These are phyloP conservation scores for Scrobipalpa atriplicella DNA, from an alignment of 2,888 invertebrate genomes.

Conservation along the genomic window DNA sequence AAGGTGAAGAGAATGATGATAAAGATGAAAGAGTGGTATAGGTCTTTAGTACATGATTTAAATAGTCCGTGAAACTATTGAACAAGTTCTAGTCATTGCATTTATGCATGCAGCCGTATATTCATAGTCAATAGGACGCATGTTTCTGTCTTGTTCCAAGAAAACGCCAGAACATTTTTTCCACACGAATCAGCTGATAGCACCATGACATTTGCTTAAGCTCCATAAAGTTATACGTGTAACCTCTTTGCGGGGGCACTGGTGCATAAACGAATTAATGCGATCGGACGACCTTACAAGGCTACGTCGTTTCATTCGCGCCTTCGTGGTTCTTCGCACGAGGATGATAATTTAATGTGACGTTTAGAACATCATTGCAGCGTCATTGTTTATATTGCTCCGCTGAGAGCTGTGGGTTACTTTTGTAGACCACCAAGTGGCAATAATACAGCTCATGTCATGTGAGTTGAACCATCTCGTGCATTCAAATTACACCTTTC, in stretches of 20 bases:
- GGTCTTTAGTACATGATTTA: too few relatives aligned
- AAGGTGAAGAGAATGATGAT: too few relatives aligned
- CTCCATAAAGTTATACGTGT: conserved; percentile 13
- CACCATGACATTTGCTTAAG: conserved; percentile 3
- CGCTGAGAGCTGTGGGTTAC: too few relatives aligned
- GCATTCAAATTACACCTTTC: too few relatives aligned
- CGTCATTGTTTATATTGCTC: background rate
- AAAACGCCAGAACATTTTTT: background rate
- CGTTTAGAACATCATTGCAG: background rate
- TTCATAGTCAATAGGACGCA: too few relatives aligned
- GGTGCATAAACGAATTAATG: conserved; percentile 51
- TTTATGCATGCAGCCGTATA: too few relatives aligned
- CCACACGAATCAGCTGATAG: background rate
- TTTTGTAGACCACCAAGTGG: background rate
- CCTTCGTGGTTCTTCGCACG: conserved; percentile 34
- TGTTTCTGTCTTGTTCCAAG: too few relatives aligned
- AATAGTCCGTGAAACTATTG: too few relatives aligned
- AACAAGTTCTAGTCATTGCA: too few relatives aligned
- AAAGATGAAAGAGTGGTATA: too few relatives aligned
- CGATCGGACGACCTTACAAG: conserved; percentile 62
- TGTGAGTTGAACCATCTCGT: too few relatives aligned
- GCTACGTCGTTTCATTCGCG: conserved; percentile 52
- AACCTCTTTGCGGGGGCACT: conserved; percentile 34
- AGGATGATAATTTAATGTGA: conserved; percentile 27
- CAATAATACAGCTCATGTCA: too few relatives aligned